Base-by-base conservation (phyloP, 2,113 vertebrate genomes). In the Phaethornis superciliosus region DNA sequence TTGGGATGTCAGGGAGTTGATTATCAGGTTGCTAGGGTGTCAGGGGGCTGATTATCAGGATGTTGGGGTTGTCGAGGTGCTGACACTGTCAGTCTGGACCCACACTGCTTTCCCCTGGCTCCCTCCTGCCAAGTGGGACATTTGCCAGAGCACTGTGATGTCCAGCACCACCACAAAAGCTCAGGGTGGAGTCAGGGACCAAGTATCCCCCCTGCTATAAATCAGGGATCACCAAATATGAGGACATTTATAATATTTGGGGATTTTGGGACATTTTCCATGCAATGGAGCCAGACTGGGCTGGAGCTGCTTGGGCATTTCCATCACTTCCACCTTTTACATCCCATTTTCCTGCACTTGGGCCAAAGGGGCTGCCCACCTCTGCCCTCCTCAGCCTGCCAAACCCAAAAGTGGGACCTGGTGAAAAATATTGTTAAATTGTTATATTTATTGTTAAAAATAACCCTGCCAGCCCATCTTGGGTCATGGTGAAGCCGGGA, bases 311-410 rank as follows among this genome's bases (percentile, higher is more conserved):
- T 22, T 5, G 0, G 37, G 81, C 47, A 23, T 81, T 77, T 89
- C 87, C 59, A 79, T 52, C 5, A 0, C 89, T 95, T 95, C 95
- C 87, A 68, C 35, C 77, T 95, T 95, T 78, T 78, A 93, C 90
- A 95, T 96, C 96, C 92, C 68, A 30, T 95, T 97, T 95, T 94
- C 94, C 90, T 85, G 28, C 75, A 46, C 62, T 60, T 3, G 4
- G 37, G 85, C 74, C 46, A 35, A 10, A 52, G 60, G 20, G 51
- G 33, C 70, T 0, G 2, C 81, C 40, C 27, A 65, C 30, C 32
- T 59, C 94, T 72, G 85, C 14, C 49, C 30, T 84, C 54, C 62
- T 54, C 58, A 15, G 35, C 0, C 0, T 78, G 49, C 51, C 79
- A 82, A 94, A 95, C 93, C 79, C 79, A 94, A 89, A 95, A 95